These are phyloP conservation scores for Linepithema humile DNA, from an alignment of 1,140 invertebrate genomes.

Conservation along the genomic window DNA sequence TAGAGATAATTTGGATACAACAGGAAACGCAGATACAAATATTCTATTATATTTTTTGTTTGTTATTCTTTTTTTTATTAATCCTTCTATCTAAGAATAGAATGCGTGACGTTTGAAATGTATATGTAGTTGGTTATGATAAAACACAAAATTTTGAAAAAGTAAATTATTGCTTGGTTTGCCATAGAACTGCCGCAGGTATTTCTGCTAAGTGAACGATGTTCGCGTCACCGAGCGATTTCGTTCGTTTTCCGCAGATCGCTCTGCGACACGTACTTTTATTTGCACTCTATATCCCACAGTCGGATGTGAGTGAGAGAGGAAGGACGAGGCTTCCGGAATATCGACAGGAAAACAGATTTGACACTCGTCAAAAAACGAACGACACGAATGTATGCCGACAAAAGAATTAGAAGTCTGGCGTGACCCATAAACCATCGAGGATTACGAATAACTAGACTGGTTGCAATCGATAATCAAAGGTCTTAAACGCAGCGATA, in stretches of 20 bases:
- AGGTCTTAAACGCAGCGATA: background rate
- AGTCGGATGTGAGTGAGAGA: background rate
- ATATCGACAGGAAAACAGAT: background rate
- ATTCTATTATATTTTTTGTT: background rate
- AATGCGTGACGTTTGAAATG: too few species aligned
- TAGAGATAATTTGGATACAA: background rate
- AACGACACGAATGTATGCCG: background rate
- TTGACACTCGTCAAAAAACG: background rate
- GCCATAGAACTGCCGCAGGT: background rate
- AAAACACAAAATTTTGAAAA: background rate
- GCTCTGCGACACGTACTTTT: background rate
- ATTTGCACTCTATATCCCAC: background rate
- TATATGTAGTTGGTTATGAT: background rate
- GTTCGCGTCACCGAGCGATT: background rate
- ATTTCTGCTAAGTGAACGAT: constrained; percentile 22
- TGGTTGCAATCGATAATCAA: background rate
- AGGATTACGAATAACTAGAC: background rate
- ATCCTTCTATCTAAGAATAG: too few species aligned
- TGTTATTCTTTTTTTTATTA: background rate
- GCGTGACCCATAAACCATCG: background rate
- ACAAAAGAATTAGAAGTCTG: background rate
- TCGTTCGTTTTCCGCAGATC: constrained; percentile 4
- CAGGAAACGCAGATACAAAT: background rate
- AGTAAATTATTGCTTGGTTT: background rate
- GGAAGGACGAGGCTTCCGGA: background rate